Evolutionary conservation across 2,113 vertebrate genomes (phyloP).

Genomic region (Pongo pygmaeus): DNA sequence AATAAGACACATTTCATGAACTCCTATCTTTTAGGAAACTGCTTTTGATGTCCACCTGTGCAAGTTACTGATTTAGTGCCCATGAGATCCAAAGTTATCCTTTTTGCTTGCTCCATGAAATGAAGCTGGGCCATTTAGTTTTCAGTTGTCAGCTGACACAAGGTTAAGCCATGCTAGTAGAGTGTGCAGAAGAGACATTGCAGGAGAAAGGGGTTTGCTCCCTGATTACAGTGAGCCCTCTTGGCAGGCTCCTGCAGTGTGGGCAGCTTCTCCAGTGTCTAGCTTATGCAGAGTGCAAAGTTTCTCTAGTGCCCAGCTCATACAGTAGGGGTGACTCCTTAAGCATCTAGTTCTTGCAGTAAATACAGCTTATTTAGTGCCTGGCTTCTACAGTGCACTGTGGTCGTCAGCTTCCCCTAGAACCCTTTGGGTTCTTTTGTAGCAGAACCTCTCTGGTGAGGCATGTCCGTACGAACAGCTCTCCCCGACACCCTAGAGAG

Average conservation of each 20-base stretch:
- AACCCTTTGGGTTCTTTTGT: background rate
- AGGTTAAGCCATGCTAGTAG: background rate
- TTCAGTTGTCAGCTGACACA: background rate
- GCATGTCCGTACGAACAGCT: background rate
- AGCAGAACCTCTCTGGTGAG: background rate
- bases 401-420: background rate
- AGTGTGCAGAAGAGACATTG: background rate
- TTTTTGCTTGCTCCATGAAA: background rate
- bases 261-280: background rate
- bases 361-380: background rate
- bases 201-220: background rate
- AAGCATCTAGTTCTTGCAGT: background rate
- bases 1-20: background rate
- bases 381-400: background rate
- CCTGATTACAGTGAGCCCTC: background rate
- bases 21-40: background rate
- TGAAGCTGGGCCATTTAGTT: background rate
- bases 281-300: background rate
- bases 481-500: background rate
- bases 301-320: background rate
- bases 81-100: background rate
- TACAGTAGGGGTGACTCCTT: background rate
- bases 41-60: background rate
- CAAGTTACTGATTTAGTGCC: background rate
- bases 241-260: background rate